Conservation (phyloP, 1,140 invertebrate species). For the Papilio polyxenes region DNA sequence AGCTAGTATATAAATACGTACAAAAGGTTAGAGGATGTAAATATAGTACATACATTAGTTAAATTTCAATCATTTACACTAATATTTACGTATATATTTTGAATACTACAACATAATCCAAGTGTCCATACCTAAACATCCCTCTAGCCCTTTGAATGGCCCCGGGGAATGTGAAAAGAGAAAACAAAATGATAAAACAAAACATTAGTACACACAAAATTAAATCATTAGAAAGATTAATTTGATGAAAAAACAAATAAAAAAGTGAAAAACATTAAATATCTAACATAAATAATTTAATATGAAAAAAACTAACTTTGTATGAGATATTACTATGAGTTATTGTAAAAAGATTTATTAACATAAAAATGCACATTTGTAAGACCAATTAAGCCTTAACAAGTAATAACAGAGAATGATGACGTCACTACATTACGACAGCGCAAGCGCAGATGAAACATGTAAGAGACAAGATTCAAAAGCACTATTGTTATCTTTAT, state of each 20-base stretch:
- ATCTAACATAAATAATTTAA: background rate
- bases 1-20: conserved; percentile 41
- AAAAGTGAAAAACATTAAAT: background rate
- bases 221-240: background rate
- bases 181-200: conserved; percentile 52
- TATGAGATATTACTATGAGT: too few species aligned
- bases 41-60: conserved; percentile 47
- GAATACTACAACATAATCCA: conserved; percentile 31
- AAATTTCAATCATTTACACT: conserved; percentile 34
- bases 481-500: too few species aligned
- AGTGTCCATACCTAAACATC: conserved; percentile 72
- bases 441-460: background rate
- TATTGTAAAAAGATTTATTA: too few species aligned
- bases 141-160: conserved; percentile 76
- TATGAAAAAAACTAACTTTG: too few species aligned
- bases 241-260: conserved; percentile 12
- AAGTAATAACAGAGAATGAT: background rate
- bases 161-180: conserved; percentile 54
- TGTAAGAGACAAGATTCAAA: too few species aligned
- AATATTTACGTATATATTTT: conserved; percentile 26
- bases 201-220: conserved; percentile 39
- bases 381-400: background rate
- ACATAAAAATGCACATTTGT: background rate
- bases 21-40: conserved; percentile 76
- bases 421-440: background rate